Evolutionary conservation across 2,797 vertebrate genomes (phyloP).

Genomic region (Molossus molossus): DNA sequence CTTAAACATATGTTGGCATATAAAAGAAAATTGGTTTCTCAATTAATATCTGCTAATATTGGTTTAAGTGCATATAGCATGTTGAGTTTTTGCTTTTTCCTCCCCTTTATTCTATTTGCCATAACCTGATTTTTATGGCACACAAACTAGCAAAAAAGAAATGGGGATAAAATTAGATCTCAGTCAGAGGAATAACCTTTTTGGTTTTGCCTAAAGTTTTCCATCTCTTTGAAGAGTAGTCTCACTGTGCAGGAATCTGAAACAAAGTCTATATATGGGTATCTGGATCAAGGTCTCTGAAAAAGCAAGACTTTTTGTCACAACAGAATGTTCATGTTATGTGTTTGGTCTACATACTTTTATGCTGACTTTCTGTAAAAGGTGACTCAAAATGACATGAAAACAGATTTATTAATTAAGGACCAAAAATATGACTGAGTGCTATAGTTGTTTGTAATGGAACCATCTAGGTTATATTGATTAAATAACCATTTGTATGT

Average conservation of each 20-base stretch:
- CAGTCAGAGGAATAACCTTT: not conserved
- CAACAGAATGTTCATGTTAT: constrained; percentile 74
- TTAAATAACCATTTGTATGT: constrained; percentile 83
- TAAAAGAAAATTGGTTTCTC: not conserved
- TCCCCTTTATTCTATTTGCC: not conserved
- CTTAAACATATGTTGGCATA: not conserved
- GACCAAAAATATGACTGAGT: constrained; percentile 78
- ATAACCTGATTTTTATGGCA: not conserved
- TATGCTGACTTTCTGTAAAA: constrained; percentile 72
- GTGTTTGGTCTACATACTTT: constrained; percentile 68
- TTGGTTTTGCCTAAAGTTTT: not conserved
- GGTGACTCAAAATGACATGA: constrained; percentile 78
- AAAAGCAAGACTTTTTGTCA: not conserved
- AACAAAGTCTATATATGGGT: constrained; percentile 73
- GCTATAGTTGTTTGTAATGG: constrained; percentile 81
- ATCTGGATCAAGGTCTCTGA: constrained; percentile 63
- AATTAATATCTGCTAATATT: not conserved
- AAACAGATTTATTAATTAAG: constrained; percentile 83
- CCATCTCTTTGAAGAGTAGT: constrained; percentile 35
- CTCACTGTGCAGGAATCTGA: constrained; percentile 70
- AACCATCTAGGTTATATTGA: constrained; percentile 83
- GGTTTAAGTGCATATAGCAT: not conserved
- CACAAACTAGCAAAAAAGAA: not conserved
- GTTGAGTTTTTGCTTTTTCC: not conserved
- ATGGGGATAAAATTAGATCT: not conserved